Base-by-base conservation (phyloP, 2,888 invertebrate genomes). In the Coelinius sp. region DNA sequence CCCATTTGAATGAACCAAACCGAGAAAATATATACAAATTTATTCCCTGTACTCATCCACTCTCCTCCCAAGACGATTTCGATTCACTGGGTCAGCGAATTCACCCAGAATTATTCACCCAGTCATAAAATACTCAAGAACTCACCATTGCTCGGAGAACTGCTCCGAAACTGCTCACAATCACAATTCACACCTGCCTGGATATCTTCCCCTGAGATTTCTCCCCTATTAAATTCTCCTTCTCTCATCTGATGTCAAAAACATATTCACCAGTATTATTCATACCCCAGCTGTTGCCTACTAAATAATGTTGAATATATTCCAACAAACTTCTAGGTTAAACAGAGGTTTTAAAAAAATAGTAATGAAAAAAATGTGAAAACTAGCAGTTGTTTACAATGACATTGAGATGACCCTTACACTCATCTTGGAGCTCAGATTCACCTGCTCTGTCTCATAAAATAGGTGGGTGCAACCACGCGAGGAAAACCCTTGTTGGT, bases 371-470 rank as follows among this genome's bases (percentile, higher is more conserved):
- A 24, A 3, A 49, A 44, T 14, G 53, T 41, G 20, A 35, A 35
- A 59, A 59, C 22, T 59, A 14, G 17, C n/a, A 14, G 46, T 62
- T 59, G 49, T 71, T 49, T 66, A 66, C 20, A n/a, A 46, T 46
- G 59, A 66, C 59, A 66, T 25, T 59, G 20, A 22, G 31, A 49
- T 31, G 22, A 59, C 31, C 27, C 17, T 22, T 49, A 22, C n/a
- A n/a, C 22, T 44, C 17, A 44, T 41, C 20, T 25, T 24, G 59
- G 20, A 64, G 27, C 52, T 24, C 64, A 22, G 62, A 63, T 71
- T 66, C 66, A 71, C 71, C 71, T 66, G 71, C 49, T 41, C n/a
- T 41, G 24, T 44, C n/a, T n/a, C 20, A 25, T 71, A 66, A 71
- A 66, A 71, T 71, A 66, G 20, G 5, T 41, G 14, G 7, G 46